Evolutionary conservation across 2,888 invertebrate genomes (phyloP), one percentile per base, ranked within the genome.

Genomic region (Lobophora halterata): DNA sequence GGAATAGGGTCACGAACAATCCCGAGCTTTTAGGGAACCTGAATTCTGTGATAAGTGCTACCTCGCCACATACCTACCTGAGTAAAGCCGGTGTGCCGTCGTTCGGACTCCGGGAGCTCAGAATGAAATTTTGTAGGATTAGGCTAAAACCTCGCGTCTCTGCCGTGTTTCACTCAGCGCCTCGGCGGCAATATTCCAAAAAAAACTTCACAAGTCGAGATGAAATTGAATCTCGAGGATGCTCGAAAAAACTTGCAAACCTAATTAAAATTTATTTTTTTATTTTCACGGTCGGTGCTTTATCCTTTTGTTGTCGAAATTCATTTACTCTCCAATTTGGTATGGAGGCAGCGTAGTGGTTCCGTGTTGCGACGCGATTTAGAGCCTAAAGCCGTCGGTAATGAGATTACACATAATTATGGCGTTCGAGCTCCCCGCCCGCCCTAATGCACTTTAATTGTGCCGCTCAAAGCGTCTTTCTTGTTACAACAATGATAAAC

Each of bases 181-280:
- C 9, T 13, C 16, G 12, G 13, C 14, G 10, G 12, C 31, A 24
- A 24, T 36, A 39, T n/a, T 42, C 45, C 29, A 30, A n/a, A 6
- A 5, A 45, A 47, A 46, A 43, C 36, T 49, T 41, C 19, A 46
- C 45, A 42, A 48, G 34, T 24, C 46, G 16, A 14, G 48, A 34
- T 39, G 39, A 58, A 61, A 61, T 60, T 61, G 55, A 42, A 51
- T 56, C 55, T 56, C 38, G 10, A 10, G 18, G 16, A 10, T 24
- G 24, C 13, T 25, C 24, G 27, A 26, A 23, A 21, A 29, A 36
- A 35, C 29, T 40, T 44, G 47, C n/a, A 49, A 38, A 48, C 36
- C 49, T 50, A 52, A 57, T 55, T 50, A 52, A 49, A 49, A 44
- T 43, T n/a, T n/a, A 39, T 28, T 46, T 49, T 44, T 33, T 40